Percentiles rank a stretch among this genome's conserved stretches.
Evolutionary conservation across 2,113 vertebrate genomes (phyloP).

Genomic region (Semnornis frantzii): DNA sequence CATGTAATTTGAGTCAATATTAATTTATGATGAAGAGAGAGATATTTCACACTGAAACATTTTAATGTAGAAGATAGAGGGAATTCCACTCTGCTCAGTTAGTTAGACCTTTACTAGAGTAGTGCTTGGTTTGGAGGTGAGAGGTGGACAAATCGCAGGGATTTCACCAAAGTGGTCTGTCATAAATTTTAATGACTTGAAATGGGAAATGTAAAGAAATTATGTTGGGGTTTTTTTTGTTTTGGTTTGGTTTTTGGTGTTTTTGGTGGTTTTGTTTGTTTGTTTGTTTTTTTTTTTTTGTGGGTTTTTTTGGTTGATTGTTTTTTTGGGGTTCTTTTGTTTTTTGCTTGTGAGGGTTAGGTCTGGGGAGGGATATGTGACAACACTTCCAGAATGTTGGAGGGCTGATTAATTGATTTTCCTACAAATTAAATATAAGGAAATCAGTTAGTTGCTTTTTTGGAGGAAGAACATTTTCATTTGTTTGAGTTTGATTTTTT

Average conservation of each 20-base stretch:
- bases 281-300: not conserved
- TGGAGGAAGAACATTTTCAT: accelerated
- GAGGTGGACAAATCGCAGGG: not conserved
- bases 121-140: not conserved
- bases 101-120: not conserved
- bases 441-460: not conserved
- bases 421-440: not conserved
- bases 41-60: not conserved
- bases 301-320: too few species aligned
- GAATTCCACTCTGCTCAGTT: not conserved
- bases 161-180: not conserved
- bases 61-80: not conserved
- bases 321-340: not conserved
- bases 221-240: not conserved
- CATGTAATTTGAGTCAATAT: not conserved
- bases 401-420: not conserved
- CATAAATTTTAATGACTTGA: not conserved
- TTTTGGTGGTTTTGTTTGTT: too few species aligned
- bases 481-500: not conserved
- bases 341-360: not conserved
- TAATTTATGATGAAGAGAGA: not conserved
- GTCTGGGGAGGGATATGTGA: not conserved
- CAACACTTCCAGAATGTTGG: not conserved
- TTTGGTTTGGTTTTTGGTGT: too few species aligned
- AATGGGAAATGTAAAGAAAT: not conserved